Evolutionary conservation across 2,888 invertebrate genomes (phyloP), one percentile per base, ranked within the genome.

Genomic region (Suillia variegata): DNA sequence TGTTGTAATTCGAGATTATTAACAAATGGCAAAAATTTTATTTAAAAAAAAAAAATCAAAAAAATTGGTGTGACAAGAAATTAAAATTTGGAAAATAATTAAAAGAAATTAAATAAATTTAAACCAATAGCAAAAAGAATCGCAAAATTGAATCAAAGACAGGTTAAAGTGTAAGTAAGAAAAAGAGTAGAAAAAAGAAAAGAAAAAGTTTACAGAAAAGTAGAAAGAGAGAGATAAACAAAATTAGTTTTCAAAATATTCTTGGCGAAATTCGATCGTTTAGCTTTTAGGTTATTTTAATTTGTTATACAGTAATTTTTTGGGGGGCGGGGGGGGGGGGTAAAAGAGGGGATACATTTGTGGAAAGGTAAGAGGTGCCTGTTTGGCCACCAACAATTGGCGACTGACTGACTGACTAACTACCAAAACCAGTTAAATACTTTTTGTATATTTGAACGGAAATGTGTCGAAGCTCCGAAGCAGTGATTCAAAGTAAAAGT

Each of bases 351-450:
- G n/a, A n/a, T n/a, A n/a, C n/a, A n/a, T n/a, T n/a, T n/a, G n/a
- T n/a, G n/a, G n/a, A n/a, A n/a, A n/a, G n/a, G n/a, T n/a, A n/a
- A n/a, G n/a, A n/a, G n/a, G n/a, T n/a, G n/a, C n/a, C n/a, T n/a
- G n/a, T n/a, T n/a, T n/a, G n/a, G n/a, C n/a, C n/a, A n/a, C n/a
- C n/a, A n/a, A n/a, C 21, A 22, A 13, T 49, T 10, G 12, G 26
- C 26, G 3, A 48, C 20, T 55, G n/a, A 31, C 18, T 61, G 66
- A 72, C 71, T 72, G 64, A 66, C n/a, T n/a, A n/a, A n/a, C 74
- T 70, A 69, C 74, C 72, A 74, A 62, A 72, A n/a, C n/a, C n/a
- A n/a, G n/a, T n/a, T n/a, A n/a, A n/a, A n/a, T n/a, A n/a, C n/a
- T n/a, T n/a, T n/a, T n/a, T n/a, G n/a, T n/a, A n/a, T n/a, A n/a